phyloP scores from a whole-genome alignment of 92 coral and sea anemone genomes.

The Chrysogorgia sp. region DNA sequence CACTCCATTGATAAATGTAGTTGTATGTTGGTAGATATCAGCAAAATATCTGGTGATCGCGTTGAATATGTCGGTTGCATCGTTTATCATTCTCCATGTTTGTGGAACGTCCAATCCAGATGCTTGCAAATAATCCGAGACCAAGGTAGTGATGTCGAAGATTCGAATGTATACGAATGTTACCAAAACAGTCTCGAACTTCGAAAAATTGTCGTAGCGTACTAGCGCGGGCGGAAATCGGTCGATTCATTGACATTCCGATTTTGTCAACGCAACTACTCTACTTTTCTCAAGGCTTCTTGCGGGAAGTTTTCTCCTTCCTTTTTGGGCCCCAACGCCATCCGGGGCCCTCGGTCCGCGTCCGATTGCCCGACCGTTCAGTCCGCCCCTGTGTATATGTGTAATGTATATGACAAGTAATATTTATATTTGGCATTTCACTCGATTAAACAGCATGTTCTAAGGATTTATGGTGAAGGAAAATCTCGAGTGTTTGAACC shows the following conservation, averaged over 20 bases:
- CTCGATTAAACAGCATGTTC: too few species aligned
- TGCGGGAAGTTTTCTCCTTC: background rate
- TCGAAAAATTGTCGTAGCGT: background rate
- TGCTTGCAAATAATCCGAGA: background rate
- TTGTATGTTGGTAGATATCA: conserved; percentile 9
- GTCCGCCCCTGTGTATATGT: background rate
- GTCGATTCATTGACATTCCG: background rate
- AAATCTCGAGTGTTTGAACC: background rate
- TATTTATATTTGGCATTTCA: too few species aligned
- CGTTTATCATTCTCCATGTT: too few species aligned
- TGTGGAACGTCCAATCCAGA: background rate
- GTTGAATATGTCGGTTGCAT: background rate
- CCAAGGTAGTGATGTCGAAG: background rate
- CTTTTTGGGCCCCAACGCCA: background rate
- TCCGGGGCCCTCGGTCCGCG: conserved; percentile 10
- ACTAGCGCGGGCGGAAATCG: background rate
- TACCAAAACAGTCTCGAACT: background rate
- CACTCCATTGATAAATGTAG: conserved; percentile 4
- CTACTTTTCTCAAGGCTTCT: too few species aligned
- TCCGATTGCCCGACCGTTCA: conserved; percentile 6
- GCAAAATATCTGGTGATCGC: background rate
- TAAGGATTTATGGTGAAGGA: too few species aligned
- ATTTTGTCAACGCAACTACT: too few species aligned
- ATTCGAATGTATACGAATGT: background rate
- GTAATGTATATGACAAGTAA: background rate